A percentile compares a stretch with the other conserved stretches of the same genome.
phyloP scores from a whole-genome alignment of 2,113 vertebrate species.

The Colinus virginianus region DNA sequence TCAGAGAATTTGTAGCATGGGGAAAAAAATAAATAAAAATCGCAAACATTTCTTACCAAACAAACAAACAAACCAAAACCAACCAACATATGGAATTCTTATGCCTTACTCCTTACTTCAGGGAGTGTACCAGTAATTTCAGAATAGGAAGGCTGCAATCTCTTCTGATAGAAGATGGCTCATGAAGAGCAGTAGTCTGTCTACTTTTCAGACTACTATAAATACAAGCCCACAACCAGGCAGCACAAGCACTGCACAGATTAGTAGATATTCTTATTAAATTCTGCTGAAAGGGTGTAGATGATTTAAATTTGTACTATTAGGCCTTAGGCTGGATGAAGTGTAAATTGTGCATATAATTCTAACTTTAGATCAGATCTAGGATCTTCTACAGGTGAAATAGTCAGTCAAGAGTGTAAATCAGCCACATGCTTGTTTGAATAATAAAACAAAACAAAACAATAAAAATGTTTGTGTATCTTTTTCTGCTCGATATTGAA shows the following conservation, averaged over 20 bases:
- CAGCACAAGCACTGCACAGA: not conserved
- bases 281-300: fast-evolving
- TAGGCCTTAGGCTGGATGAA: not conserved
- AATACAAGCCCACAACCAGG: not conserved
- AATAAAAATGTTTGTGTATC: no score
- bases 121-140: not conserved
- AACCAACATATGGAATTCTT: not conserved
- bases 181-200: not conserved
- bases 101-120: not conserved
- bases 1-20: not conserved
- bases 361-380: not conserved
- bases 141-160: not conserved
- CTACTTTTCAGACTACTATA: not conserved
- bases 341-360: not conserved
- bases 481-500: no score
- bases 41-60: not conserved
- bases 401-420: not conserved
- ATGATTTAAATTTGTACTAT: not conserved
- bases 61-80: not conserved
- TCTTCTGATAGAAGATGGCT: not conserved
- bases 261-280: not conserved
- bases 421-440: not conserved
- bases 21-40: not conserved
- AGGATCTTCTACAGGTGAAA: not conserved
- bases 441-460: not conserved